Conservation (phyloP, 2,888 invertebrate genomes). For the Lacanobia oleracea region DNA sequence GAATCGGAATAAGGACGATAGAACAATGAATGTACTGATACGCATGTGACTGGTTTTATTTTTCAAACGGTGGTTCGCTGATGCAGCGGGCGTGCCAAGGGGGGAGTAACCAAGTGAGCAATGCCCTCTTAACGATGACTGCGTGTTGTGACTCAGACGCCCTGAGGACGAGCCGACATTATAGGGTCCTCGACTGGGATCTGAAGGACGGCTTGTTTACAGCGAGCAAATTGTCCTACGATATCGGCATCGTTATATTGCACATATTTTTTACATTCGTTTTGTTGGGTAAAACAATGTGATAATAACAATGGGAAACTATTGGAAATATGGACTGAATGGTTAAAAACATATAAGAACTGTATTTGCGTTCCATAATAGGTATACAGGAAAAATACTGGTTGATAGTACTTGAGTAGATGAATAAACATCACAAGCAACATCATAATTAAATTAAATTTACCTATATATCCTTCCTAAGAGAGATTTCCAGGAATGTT, state of each 20-base stretch:
- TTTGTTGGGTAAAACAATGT: constrained; percentile 53
- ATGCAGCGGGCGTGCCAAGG: constrained; percentile 81
- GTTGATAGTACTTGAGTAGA: constrained; percentile 15
- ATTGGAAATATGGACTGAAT: constrained; percentile 47
- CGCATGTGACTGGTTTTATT: constrained; percentile 80
- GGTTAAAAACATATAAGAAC: constrained; percentile 13
- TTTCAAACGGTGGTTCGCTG: constrained; percentile 76
- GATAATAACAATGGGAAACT: constrained; percentile 50
- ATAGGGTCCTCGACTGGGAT: constrained; percentile 89
- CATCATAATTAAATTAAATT: background rate
- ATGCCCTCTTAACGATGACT: constrained; percentile 89
- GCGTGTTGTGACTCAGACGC: constrained; percentile 87
- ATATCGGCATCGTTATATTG: constrained; percentile 71
- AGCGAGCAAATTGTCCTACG: constrained; percentile 75
- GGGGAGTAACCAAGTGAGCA: constrained; percentile 87
- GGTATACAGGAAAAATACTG: constrained; percentile 46
- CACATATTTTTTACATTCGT: constrained; percentile 61
- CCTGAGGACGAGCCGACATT: constrained; percentile 88
- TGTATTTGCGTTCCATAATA: constrained; percentile 17
- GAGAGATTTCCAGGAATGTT: constrained; percentile 30
- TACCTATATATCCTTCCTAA: background rate
- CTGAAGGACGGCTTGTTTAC: constrained; percentile 88
- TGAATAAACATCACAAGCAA: constrained; percentile 7
- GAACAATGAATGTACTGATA: constrained; percentile 84
- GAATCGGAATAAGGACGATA: constrained; percentile 85